Conservation (phyloP, 2,888 invertebrate genomes). For the Fabriciana adippe region DNA sequence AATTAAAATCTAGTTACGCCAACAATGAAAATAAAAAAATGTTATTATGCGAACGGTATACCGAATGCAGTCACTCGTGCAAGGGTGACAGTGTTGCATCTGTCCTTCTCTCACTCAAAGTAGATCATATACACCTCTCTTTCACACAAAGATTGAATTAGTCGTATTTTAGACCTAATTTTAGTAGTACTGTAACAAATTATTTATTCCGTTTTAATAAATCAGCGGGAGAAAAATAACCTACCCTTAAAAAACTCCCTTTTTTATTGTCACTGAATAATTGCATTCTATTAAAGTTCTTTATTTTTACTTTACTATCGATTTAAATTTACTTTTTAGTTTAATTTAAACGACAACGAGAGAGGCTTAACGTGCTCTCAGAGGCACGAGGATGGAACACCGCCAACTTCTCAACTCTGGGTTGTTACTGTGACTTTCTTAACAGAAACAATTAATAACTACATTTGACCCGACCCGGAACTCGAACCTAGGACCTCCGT, state of each 20-base stretch:
- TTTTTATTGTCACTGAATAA: no score
- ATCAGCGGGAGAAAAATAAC: conserved; percentile 23
- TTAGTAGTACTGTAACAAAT: conserved; percentile 40
- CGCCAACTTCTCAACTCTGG: no score
- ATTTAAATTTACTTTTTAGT: no score
- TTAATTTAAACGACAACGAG: no score
- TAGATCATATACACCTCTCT: conserved; percentile 44
- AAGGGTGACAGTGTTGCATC: conserved; percentile 53
- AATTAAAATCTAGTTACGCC: background rate
- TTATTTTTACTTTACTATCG: no score
- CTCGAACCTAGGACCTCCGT: no score
- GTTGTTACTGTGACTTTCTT: no score
- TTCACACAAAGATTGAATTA: conserved; percentile 44
- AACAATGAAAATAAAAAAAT: conserved; percentile 1
- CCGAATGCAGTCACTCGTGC: conserved; percentile 68
- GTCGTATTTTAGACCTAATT: conserved; percentile 43
- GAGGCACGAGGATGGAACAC: no score
- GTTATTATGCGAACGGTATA: conserved; percentile 55
- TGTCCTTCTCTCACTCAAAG: conserved; percentile 48
- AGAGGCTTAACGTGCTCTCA: no score
- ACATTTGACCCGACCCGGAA: no score
- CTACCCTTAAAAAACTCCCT: background rate
- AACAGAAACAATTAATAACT: no score
- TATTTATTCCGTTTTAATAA: conserved; percentile 41
- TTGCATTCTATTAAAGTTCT: no score